Base-by-base conservation (phyloP, 2,888 invertebrate genomes). In the Aporophyla lueneburgensis region DNA sequence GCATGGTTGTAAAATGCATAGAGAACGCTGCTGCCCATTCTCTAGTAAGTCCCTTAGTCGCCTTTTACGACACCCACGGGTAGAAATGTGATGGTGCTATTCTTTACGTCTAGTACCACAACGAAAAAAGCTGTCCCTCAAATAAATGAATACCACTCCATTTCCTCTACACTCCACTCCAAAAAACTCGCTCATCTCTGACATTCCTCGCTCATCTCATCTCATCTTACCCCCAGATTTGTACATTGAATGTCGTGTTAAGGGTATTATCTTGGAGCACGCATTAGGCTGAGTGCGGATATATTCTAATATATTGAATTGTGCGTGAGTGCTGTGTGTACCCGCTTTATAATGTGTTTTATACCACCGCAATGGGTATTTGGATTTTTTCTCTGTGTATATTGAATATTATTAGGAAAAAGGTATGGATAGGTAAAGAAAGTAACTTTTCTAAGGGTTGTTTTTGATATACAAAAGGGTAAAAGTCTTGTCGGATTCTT, bases 231-330 rank as follows among this genome's bases (percentile, higher is more conserved):
- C 40, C 46, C 19, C 51, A 74, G 59, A 74, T 56, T 65, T 74
- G 61, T 80, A 84, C 58, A 74, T 68, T 61, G 74, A 63, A 80
- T 62, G 67, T 73, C 66, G 69, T 74, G 81, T 84, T 68, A 78
- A 65, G 62, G 33, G 40, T 54, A 56, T 69, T 82, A 80, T 84
- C 71, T 69, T 56, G 85, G 69, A 68, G 81, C 59, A 84, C 85
- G 71, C 81, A 82, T 82, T 84, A 84, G 58, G 58, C 65, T 71
- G 85, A 84, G 74, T 84, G 81, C 85, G 75, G 80, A 84, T 82
- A 73, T 84, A 73, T 73, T 78, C 58, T 83, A 80, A 78, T 83
- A 80, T 84, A 82, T 82, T 84, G 81, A 80, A 82, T 82, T 80
- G 85, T 65, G 33, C 14, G n/a, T 71, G 75, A 82, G 85, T 85